Evolutionary conservation across 2,113 vertebrate species (phyloP), one percentile per base, ranked within the genome.

Genomic region (Proteles cristata): DNA sequence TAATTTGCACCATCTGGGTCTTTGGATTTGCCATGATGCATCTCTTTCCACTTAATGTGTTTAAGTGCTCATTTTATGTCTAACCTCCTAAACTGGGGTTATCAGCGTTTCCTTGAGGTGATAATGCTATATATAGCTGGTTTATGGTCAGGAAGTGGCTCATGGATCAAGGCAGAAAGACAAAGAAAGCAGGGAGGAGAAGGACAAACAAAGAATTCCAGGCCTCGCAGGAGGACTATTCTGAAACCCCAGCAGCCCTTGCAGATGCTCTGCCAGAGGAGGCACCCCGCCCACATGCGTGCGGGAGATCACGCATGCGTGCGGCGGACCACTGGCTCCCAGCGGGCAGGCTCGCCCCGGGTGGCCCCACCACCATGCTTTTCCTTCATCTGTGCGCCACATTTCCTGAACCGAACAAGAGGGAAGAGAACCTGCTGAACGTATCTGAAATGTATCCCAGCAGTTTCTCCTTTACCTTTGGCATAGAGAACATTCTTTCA

Each of bases 351-450:
- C 10, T 90, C 33, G 3, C 53, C 39, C 69, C 71, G 8, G 19
- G 39, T 23, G 77, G 53, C 43, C 4, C 63, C 26, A n/a, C 26
- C 16, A 23, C 17, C 48, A 12, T n/a, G 25, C 21, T 28, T 58
- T 79, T 74, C 21, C 74, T 77, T 61, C 71, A 26, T 31, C 63
- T 90, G 69, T 16, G 66, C 19, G 45, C n/a, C 5, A 0, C 8
- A 23, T 55, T 95, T 84, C 66, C 53, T 83, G 43, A 84, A 28
- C 61, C 45, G 33, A 69, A 63, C 48, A 76, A 43, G 79, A 95
- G 86, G 5, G 11, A 63, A 48, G 31, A 84, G 21, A 65, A 45
- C 26, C 43, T 81, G 28, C 71, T 89, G 55, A 77, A 28, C 25
- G 28, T 79, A 53, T 74, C 73, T 92, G 65, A 93, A 88, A 61